These are phyloP conservation scores for Brachyalestes nurse DNA, from an alignment of 2,797 vertebrate species.

Conservation along the genomic window DNA sequence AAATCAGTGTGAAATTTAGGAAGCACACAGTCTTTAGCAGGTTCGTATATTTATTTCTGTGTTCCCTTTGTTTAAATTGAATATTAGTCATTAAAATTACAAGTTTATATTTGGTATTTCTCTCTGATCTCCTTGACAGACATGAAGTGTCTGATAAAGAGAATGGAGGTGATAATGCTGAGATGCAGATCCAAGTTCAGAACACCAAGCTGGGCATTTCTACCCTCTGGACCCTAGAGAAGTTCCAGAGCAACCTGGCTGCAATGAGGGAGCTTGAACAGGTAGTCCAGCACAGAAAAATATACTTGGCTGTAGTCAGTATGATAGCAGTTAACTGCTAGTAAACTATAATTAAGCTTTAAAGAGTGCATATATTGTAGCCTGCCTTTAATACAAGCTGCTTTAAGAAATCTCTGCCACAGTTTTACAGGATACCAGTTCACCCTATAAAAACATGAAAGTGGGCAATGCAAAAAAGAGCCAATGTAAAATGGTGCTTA, in stretches of 20 bases:
- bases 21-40: conserved; percentile 88
- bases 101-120: neutral
- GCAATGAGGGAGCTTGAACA: conserved; percentile 91
- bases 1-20: conserved; percentile 84
- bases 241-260: conserved; percentile 92
- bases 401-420: neutral
- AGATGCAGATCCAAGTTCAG: conserved; percentile 84
- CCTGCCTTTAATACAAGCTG: too few relatives aligned
- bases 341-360: too few relatives aligned
- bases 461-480: neutral
- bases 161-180: conserved; percentile 56
- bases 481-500: neutral
- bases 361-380: too few relatives aligned
- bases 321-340: too few relatives aligned
- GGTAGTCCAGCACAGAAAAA: conserved; percentile 69
- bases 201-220: conserved; percentile 89
- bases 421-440: neutral
- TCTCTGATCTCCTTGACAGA: conserved; percentile 65
- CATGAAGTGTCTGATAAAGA: conserved; percentile 76
- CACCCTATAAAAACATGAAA: neutral
- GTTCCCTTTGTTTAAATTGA: neutral
- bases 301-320: neutral
- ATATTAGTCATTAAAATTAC: neutral
- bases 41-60: conserved; percentile 56
- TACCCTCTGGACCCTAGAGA: conserved; percentile 92